phyloP scores from a whole-genome alignment of 2,888 invertebrate species.

The Synanthedon tipuliformis region DNA sequence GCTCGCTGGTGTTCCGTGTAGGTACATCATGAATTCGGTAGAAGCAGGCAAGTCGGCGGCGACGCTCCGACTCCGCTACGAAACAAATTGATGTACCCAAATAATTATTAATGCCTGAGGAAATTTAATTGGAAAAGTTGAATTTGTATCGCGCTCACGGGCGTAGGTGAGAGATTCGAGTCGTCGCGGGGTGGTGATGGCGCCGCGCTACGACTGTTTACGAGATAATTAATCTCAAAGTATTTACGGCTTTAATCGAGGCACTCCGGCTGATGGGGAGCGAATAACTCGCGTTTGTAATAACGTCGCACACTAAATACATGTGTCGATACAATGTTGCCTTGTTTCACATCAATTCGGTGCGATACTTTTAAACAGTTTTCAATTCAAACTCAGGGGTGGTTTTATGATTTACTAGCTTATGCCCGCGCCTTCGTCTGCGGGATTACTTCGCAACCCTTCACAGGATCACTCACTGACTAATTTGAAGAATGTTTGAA shows the following conservation, averaged over 20 bases:
- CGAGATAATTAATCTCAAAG: conserved; percentile 71
- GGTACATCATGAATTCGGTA: conserved; percentile 16
- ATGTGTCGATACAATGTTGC: conserved; percentile 18
- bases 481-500: too few species aligned
- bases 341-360: background rate
- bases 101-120: conserved; percentile 73
- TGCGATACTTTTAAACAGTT: too few species aligned
- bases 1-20: conserved; percentile 11
- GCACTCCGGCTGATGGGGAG: conserved; percentile 56
- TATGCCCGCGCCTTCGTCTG: too few species aligned
- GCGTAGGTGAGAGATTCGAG: conserved; percentile 68
- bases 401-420: too few species aligned
- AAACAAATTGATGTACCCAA: conserved; percentile 73
- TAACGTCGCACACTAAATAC: conserved; percentile 38
- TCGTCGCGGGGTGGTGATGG: conserved; percentile 42
- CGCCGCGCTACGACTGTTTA: conserved; percentile 61
- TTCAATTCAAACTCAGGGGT: too few species aligned
- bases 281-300: conserved; percentile 66
- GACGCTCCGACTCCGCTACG: conserved; percentile 33
- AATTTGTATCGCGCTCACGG: conserved; percentile 68
- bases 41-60: conserved; percentile 40
- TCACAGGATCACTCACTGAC: too few species aligned
- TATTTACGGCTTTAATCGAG: conserved; percentile 71
- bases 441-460: too few species aligned
- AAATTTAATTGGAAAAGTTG: conserved; percentile 73